These are phyloP conservation scores for Menidia menidia DNA, from an alignment of 2,797 vertebrate genomes.

Conservation along the genomic window DNA sequence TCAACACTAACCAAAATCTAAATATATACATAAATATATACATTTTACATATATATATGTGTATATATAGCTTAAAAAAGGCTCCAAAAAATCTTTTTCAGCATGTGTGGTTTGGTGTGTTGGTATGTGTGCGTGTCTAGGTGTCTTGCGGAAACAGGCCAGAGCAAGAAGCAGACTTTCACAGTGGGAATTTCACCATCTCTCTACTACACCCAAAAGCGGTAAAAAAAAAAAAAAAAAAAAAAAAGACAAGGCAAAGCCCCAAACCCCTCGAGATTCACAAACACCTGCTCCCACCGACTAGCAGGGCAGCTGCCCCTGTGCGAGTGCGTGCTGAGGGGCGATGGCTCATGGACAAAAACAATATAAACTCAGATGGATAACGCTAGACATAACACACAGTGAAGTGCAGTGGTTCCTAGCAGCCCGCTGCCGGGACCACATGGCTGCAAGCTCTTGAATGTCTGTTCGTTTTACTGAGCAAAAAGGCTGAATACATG, in stretches of 20 bases:
- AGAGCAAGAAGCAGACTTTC: slow-evolving; percentile 80
- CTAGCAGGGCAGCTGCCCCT: slow-evolving; percentile 71
- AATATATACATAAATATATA: not conserved
- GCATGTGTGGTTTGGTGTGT: slow-evolving; percentile 29
- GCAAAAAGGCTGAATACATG: not conserved
- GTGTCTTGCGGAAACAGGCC: slow-evolving; percentile 65
- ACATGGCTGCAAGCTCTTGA: not conserved
- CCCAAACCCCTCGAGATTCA: slow-evolving; percentile 76
- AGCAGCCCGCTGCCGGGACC: not conserved
- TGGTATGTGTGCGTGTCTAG: slow-evolving; percentile 22
- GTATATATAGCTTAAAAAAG: not conserved
- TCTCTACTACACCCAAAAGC: slow-evolving; percentile 50
- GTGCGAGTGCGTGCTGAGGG: slow-evolving; percentile 37
- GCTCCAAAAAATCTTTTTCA: slow-evolving; percentile 43
- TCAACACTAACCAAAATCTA: not conserved
- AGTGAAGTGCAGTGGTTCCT: not conserved
- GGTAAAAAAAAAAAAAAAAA: slow-evolving; percentile 22
- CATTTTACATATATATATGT: not conserved
- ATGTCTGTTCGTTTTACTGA: slow-evolving; percentile 1
- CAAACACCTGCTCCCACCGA: slow-evolving; percentile 82
- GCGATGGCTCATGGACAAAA: slow-evolving; percentile 58
- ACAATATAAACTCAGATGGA: slow-evolving; percentile 52
- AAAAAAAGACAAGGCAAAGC: slow-evolving; percentile 36
- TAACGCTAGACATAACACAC: slow-evolving; percentile 27
- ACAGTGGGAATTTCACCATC: slow-evolving; percentile 79